Base-by-base conservation (phyloP, 2,797 vertebrate species). In the Melanogrammus aeglefinus region DNA sequence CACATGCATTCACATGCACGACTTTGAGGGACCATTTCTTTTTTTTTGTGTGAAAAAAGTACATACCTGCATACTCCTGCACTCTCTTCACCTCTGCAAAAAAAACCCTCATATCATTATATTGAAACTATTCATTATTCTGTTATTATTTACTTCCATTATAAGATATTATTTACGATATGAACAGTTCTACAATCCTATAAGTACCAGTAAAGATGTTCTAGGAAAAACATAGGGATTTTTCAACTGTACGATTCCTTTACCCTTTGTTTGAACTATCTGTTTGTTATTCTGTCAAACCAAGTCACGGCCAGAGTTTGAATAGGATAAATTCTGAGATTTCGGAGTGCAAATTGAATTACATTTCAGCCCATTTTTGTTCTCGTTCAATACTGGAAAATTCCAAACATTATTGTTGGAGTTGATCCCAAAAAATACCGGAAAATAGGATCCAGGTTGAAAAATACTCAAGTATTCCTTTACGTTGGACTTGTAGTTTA, bases 11-110 rank as follows among this genome's bases (percentile, higher is more conserved):
- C 13, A 35, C 21, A 5, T 27, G 70, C 24, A 29, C 4, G 27
- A 31, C 70, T 33, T 33, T 13, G 5, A 71, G 69, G 13, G 2
- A 71, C 6, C 18, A 57, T 1, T 63, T 63, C 0, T 24, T 63
- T 24, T 8, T 63, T 63, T 18, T n/a, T 18, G 18, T 57, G 13
- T 63, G 57, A n/a, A 63, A 63, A 63, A 24, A 9, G 24, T 9
- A 8, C n/a, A n/a, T 81, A 94, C 94, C 74, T 90, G 94, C 92
- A 73, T 92, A 94, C 18, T 93, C 91, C 77, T 94, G 92, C 0
- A 95, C 35, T 35, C 75, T 89, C 86, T 76, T 92, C 6, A 85
- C 76, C 51, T 85, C 94, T 93, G 76, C 47, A 27, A 83, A 73
- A 82, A 57, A 74, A 71, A 29, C 13, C 13, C 44, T 14, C 1